Conservation (phyloP, 2,888 invertebrate genomes). For the Caprella mutica region DNA sequence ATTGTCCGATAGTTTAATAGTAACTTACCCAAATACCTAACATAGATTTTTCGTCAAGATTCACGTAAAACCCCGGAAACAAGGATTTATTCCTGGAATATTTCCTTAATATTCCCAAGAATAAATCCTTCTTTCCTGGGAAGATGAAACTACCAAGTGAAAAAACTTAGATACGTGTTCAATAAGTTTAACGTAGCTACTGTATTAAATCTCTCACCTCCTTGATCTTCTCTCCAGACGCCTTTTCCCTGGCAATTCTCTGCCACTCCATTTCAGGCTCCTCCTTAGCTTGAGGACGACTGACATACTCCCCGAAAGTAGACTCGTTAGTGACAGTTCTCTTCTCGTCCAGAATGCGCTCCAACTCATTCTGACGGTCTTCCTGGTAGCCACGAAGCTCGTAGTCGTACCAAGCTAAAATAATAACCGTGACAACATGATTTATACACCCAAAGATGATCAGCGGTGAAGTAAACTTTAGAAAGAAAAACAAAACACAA, state of each 20-base stretch:
- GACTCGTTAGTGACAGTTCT: slow-evolving; percentile 40
- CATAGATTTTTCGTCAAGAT: no score
- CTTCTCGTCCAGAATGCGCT: slow-evolving; percentile 70
- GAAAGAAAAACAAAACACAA: no score
- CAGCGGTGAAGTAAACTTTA: no score
- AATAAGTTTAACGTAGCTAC: not conserved
- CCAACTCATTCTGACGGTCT: slow-evolving; percentile 69
- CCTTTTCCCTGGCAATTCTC: slow-evolving; percentile 61
- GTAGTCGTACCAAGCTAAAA: slow-evolving; percentile 88
- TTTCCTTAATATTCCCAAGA: not conserved
- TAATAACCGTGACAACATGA: no score
- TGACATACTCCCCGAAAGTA: slow-evolving; percentile 43
- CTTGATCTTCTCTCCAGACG: slow-evolving; percentile 45
- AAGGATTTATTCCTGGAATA: not conserved
- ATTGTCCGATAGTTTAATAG: no score
- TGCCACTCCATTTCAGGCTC: slow-evolving; percentile 71
- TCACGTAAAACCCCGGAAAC: no score
- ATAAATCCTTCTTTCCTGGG: no score
- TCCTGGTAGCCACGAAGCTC: slow-evolving; percentile 73
- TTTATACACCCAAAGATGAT: no score
- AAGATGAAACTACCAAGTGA: no score
- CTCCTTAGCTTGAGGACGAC: slow-evolving; percentile 48
- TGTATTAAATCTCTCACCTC: slow-evolving; percentile 18
- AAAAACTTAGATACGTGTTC: no score
- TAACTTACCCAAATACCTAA: no score